These are phyloP conservation scores for Scatophagus argus DNA, from an alignment of 2,113 vertebrate species.

Conservation along the genomic window DNA sequence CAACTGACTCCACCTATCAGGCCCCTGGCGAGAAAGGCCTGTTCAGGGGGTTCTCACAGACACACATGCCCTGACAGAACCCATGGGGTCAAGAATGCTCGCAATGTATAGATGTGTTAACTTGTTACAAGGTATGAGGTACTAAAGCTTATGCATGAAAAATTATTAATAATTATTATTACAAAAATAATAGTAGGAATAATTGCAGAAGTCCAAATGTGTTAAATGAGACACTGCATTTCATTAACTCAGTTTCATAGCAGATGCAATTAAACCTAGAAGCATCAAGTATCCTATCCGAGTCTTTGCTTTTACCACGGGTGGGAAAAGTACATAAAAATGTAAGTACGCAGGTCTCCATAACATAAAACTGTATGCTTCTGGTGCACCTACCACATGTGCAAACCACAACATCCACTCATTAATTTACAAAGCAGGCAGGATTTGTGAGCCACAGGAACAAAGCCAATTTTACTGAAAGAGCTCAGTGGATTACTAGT, in stretches of 20 bases:
- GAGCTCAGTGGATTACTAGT: constrained; percentile 19
- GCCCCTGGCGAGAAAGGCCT: too few species aligned
- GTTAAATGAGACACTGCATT: neutral
- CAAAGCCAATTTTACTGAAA: constrained; percentile 11
- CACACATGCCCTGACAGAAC: too few species aligned
- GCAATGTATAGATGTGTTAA: neutral
- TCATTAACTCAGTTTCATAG: neutral
- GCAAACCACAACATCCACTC: constrained; percentile 2
- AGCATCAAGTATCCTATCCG: neutral
- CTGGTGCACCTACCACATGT: neutral
- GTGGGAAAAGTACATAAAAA: neutral
- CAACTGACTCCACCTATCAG: too few species aligned
- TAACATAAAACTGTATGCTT: neutral
- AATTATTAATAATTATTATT: too few species aligned
- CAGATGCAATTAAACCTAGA: neutral
- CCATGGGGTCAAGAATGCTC: too few species aligned
- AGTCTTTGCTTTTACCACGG: neutral
- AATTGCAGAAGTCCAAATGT: neutral
- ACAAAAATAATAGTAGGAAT: neutral
- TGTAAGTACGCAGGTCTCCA: neutral
- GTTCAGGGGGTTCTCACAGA: too few species aligned
- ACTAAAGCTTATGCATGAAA: too few species aligned
- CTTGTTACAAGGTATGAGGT: too few species aligned
- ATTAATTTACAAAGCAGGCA: constrained; percentile 22
- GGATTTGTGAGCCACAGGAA: constrained; percentile 5